phyloP scores from a whole-genome alignment of 2,888 invertebrate genomes.

The Harpalus rubripes region DNA sequence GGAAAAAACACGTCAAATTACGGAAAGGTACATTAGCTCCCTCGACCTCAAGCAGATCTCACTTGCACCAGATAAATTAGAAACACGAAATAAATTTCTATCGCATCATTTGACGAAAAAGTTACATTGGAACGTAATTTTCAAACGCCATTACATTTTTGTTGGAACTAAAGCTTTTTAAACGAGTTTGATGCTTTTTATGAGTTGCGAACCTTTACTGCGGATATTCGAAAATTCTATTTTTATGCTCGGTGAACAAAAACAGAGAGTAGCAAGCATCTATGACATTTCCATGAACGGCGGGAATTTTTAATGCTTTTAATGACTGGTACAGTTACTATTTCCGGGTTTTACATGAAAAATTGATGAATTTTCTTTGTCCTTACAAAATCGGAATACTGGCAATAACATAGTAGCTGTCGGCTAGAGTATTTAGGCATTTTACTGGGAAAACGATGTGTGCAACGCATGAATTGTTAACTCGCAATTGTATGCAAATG shows the following conservation, averaged over 20 bases:
- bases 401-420: no score
- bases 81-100: conserved; percentile 47
- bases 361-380: not conserved
- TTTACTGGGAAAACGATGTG: no score
- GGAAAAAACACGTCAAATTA: conserved; percentile 49
- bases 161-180: conserved; percentile 24
- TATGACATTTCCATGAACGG: not conserved
- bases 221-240: conserved; percentile 1
- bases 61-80: conserved; percentile 43
- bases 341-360: not conserved
- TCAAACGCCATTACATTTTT: conserved; percentile 34
- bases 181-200: conserved; percentile 13
- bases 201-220: not conserved
- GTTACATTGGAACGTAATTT: conserved; percentile 38
- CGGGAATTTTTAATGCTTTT: not conserved
- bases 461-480: no score
- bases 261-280: not conserved
- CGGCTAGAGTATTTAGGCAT: no score
- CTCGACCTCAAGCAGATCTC: conserved; percentile 17
- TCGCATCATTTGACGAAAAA: conserved; percentile 47
- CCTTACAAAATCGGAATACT: not conserved
- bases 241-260: not conserved
- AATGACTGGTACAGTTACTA: not conserved
- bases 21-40: conserved; percentile 52
- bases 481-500: no score